A percentile compares a stretch with the other conserved stretches of the same genome.
Conservation (phyloP, 2,113 vertebrate genomes). For the Setophaga kirtlandii region DNA sequence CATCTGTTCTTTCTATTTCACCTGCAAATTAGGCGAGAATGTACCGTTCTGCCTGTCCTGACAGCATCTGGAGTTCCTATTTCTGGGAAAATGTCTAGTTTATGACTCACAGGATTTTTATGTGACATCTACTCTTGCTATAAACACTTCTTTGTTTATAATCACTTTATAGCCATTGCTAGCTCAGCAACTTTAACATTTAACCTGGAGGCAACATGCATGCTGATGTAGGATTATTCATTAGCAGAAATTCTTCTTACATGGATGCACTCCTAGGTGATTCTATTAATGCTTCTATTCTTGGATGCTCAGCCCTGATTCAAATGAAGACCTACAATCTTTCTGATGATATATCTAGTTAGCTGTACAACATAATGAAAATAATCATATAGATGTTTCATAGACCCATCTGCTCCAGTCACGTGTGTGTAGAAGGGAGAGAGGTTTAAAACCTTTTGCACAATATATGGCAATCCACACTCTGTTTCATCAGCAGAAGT, state of each 20-base stretch:
- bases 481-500: neutral
- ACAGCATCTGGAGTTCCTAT: neutral
- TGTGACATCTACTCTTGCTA: neutral
- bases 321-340: neutral
- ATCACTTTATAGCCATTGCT: neutral
- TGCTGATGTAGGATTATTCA: neutral
- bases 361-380: neutral
- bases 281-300: neutral
- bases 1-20: neutral
- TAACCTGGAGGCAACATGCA: neutral
- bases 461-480: neutral
- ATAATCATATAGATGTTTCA: neutral
- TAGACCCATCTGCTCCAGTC: neutral
- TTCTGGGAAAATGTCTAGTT: neutral
- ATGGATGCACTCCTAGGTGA: neutral
- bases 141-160: neutral
- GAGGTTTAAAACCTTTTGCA: neutral
- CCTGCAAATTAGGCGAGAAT: neutral
- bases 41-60: neutral
- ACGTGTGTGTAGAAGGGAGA: neutral
- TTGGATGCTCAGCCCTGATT: neutral
- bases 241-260: neutral
- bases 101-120: neutral
- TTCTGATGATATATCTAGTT: neutral
- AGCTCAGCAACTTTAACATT: neutral